Evolutionary conservation across 2,113 vertebrate species (phyloP).

Genomic region (Gambusia affinis): DNA sequence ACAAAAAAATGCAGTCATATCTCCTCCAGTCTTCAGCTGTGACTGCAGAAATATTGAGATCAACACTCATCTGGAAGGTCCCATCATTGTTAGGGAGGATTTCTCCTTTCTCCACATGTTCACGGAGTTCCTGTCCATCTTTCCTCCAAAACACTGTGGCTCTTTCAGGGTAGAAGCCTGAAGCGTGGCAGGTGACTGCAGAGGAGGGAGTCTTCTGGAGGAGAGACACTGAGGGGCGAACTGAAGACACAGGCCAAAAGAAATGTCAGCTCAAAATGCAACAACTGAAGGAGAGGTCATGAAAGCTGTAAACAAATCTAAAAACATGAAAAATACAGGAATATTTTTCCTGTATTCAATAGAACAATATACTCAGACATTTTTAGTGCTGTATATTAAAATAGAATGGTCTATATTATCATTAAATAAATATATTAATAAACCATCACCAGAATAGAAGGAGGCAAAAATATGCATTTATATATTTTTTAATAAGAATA

Average conservation of each 20-base stretch:
- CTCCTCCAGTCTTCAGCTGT: conserved; percentile 18
- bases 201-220: conserved; percentile 11
- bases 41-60: conserved; percentile 12
- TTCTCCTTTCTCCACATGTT: conserved; percentile 45
- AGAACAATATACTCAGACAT: too few species aligned
- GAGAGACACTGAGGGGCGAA: not conserved
- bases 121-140: conserved; percentile 12
- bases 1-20: conserved; percentile 42
- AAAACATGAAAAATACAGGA: too few species aligned
- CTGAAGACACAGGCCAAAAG: not conserved
- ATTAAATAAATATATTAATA: too few species aligned
- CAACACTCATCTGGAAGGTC: conserved; percentile 54
- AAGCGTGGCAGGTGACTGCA: conserved; percentile 7
- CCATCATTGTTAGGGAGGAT: conserved; percentile 58
- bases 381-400: too few species aligned
- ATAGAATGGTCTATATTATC: too few species aligned
- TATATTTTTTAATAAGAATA: not conserved
- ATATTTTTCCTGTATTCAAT: too few species aligned
- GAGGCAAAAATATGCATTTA: not conserved
- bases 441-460: too few species aligned
- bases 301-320: not conserved
- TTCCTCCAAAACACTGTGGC: conserved; percentile 1
- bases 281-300: too few species aligned
- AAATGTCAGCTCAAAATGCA: not conserved
- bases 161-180: conserved; percentile 3